phyloP scores from a whole-genome alignment of 2,113 vertebrate genomes.

The Grantiella picta region DNA sequence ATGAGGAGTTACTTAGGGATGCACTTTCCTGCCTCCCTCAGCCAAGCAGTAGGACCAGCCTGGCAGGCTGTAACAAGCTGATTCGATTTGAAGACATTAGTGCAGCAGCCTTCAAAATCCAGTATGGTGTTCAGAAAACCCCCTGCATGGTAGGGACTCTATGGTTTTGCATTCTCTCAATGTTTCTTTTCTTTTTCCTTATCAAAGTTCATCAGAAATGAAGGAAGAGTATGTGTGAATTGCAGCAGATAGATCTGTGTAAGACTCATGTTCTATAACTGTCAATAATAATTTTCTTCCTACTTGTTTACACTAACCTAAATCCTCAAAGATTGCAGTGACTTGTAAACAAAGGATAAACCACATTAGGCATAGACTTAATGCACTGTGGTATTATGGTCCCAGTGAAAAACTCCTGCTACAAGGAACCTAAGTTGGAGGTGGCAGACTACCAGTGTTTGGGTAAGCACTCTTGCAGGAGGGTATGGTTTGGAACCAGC shows the following conservation, averaged over 20 bases:
- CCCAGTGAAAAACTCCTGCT: neutral
- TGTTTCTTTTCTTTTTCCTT: neutral
- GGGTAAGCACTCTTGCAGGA: neutral
- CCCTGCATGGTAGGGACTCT: constrained; percentile 81
- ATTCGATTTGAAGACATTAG: constrained; percentile 89
- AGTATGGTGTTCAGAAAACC: constrained; percentile 82
- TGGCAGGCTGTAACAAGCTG: constrained; percentile 56
- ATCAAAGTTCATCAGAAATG: neutral
- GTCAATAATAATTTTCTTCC: neutral
- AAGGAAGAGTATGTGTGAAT: neutral
- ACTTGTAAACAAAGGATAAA: constrained; percentile 46
- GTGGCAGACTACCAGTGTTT: neutral
- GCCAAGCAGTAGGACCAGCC: constrained; percentile 45
- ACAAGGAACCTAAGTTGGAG: neutral
- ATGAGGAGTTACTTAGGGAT: constrained; percentile 70
- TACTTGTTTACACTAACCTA: neutral
- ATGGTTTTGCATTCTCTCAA: neutral
- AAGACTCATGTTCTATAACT: neutral
- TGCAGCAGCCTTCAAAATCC: constrained; percentile 86
- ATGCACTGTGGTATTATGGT: neutral
- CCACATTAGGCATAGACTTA: neutral
- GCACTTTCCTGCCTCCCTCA: constrained; percentile 66
- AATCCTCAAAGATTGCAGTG: constrained; percentile 14
- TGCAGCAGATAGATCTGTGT: neutral
- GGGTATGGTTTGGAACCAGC: neutral